Conservation (phyloP, 2,888 invertebrate genomes). For the Torymus auratus region DNA sequence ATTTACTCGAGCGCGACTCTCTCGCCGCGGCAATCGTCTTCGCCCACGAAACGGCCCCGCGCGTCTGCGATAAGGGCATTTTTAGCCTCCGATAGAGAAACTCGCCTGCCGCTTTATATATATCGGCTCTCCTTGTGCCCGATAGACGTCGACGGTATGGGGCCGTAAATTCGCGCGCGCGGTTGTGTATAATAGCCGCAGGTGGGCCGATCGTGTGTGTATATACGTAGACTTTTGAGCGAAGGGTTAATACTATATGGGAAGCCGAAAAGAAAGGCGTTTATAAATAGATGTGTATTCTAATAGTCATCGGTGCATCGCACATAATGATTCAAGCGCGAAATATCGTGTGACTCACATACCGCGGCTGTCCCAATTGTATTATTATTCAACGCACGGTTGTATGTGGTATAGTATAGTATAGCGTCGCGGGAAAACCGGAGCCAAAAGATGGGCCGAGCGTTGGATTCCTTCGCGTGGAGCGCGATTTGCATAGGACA, state of each 20-base stretch:
- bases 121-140: constrained; percentile 24
- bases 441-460: no score
- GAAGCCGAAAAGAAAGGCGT: no score
- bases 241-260: no score
- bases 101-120: not conserved
- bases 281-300: no score
- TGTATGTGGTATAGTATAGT: no score
- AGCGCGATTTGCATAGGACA: no score
- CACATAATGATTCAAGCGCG: not conserved
- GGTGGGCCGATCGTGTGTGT: no score
- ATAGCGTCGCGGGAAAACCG: not conserved
- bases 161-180: not conserved
- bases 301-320: not conserved
- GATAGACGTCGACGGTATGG: not conserved
- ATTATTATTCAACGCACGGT: no score
- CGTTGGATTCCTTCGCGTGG: no score
- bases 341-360: no score
- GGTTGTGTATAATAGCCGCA: not conserved
- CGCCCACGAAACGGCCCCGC: constrained; percentile 55
- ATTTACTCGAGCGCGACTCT: constrained; percentile 16
- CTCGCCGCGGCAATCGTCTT: constrained; percentile 21
- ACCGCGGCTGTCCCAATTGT: no score
- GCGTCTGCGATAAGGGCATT: constrained; percentile 32
- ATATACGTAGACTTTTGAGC: no score
- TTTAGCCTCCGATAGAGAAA: constrained; percentile 20